phyloP scores from a whole-genome alignment of 1,140 invertebrate species.

The Hylaeus volcanicus region DNA sequence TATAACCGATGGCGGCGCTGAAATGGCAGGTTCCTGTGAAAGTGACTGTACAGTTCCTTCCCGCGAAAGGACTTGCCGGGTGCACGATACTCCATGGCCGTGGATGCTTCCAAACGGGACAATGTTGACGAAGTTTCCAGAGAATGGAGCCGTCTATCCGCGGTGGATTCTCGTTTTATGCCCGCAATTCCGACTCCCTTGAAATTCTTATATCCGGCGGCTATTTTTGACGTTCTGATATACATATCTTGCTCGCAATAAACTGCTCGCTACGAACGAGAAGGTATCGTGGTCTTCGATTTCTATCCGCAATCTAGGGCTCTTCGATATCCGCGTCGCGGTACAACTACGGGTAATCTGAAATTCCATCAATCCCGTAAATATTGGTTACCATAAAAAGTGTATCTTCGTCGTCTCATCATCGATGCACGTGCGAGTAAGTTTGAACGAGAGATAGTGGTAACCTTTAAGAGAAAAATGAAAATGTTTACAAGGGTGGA shows the following conservation, averaged over 20 bases:
- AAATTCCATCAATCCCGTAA: too few species aligned
- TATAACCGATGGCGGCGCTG: not conserved
- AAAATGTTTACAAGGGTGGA: too few species aligned
- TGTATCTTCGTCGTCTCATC: too few species aligned
- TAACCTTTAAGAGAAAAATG: too few species aligned
- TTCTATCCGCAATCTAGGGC: not conserved
- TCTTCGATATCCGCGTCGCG: not conserved
- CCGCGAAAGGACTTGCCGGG: slow-evolving; percentile 3
- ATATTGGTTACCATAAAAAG: not conserved
- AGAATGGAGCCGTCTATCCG: not conserved
- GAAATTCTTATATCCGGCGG: slow-evolving; percentile 1
- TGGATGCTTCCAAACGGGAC: slow-evolving; percentile 19
- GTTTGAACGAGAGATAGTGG: too few species aligned
- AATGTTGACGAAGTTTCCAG: slow-evolving; percentile 25
- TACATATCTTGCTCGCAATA: not conserved
- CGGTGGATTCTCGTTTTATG: not conserved
- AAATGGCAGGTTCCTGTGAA: not conserved
- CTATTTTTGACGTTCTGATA: slow-evolving; percentile 6
- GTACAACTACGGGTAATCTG: not conserved
- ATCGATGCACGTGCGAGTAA: too few species aligned
- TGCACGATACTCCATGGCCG: not conserved
- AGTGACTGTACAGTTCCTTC: slow-evolving; percentile 14
- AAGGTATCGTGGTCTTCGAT: not conserved
- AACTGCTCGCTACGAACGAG: not conserved
- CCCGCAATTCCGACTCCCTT: not conserved